Base-by-base conservation (phyloP, 2,797 vertebrate genomes). In the Gallirallus australis region DNA sequence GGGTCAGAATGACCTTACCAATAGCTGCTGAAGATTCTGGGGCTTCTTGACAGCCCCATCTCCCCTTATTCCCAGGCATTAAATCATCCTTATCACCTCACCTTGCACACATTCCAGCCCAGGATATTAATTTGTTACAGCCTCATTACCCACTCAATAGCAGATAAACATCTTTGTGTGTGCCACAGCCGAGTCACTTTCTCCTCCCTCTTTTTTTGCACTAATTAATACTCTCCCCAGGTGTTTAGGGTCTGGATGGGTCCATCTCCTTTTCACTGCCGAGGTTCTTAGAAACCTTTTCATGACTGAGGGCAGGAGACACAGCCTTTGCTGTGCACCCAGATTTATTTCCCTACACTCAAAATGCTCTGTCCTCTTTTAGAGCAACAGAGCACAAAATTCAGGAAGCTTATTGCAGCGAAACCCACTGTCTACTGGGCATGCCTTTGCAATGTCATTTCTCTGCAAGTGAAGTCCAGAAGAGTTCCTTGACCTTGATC, bases 361-460 rank as follows among this genome's bases (percentile, higher is more conserved):
- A 31, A 40, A 28, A 40, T 37, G 1, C 79, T 1, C 27, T 39
- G 65, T 90, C 50, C 65, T 65, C 82, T 78, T 18, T 8, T 1
- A 12, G 76, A 71, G 71, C 72, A 83, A 2, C 4, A 71, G 87
- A 94, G 90, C 94, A 82, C 68, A 68, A 87, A 77, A 57, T 60
- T 82, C 69, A 33, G 50, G 89, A 13, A 69, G 78, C 8, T 48
- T 9, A 77, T 39, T 12, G 56, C 89, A 53, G 84, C 2, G 2
- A 81, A 91, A 73, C n/a, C 9, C 0, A 2, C 69, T 27, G 48
- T n/a, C 71, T 23, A 56, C 80, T 4, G 14, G 57, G 19, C 68
- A 6, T 2, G 64, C 48, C 72, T 33, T 71, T 72, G 7, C 89
- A 81, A 5, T 25, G 77, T 42, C 89, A 15, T 65, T 50, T 11